phyloP scores from a whole-genome alignment of 2,797 vertebrate genomes.

The Triplophysa bombifrons region DNA sequence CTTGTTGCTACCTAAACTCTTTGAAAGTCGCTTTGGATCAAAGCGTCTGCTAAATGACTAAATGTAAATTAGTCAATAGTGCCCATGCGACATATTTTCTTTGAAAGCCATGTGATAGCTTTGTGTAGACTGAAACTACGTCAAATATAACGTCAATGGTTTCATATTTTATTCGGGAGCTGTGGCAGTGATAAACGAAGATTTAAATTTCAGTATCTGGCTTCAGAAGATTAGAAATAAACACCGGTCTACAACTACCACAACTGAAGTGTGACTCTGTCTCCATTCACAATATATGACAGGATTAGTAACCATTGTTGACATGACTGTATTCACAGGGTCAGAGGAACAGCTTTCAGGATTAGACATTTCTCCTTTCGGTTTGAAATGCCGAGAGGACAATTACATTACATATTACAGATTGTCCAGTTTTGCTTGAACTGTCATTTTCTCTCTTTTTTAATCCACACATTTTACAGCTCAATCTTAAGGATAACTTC shows the following conservation, averaged over 20 bases:
- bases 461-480: neutral
- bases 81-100: no score
- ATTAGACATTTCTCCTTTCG: slow-evolving; percentile 1
- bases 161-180: neutral
- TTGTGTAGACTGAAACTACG: neutral
- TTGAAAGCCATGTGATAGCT: neutral
- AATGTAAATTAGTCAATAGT: neutral
- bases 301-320: slow-evolving; percentile 3
- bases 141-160: neutral
- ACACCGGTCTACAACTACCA: neutral
- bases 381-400: neutral
- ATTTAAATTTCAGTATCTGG: neutral
- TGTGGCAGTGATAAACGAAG: neutral
- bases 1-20: no score
- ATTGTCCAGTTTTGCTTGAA: neutral
- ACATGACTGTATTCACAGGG: slow-evolving; percentile 6
- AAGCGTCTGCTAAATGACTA: no score
- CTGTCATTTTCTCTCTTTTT: neutral
- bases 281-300: neutral
- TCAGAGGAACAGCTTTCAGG: slow-evolving; percentile 4
- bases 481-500: neutral
- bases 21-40: no score
- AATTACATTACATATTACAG: neutral
- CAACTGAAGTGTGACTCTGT: neutral
- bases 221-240: neutral